These are phyloP conservation scores for Caenorhabditis sinica DNA, from an alignment of 2,888 invertebrate species.

Conservation along the genomic window DNA sequence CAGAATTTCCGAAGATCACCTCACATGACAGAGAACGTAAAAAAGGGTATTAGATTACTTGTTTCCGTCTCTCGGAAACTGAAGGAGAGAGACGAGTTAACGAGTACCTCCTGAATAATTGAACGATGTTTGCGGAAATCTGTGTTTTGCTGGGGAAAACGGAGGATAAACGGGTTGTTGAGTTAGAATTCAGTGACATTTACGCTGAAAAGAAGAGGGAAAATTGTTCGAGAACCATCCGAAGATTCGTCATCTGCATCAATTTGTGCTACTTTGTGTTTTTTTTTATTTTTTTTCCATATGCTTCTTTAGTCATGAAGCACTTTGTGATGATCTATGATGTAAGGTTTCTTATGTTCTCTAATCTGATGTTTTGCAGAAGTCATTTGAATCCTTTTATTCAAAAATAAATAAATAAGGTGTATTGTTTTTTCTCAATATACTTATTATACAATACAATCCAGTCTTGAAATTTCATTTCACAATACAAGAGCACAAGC, in stretches of 20 bases:
- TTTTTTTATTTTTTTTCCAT: not conserved
- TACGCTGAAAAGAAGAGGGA: not conserved
- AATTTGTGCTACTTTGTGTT: not conserved
- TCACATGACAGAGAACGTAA: slow-evolving; percentile 26
- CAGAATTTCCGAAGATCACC: slow-evolving; percentile 16
- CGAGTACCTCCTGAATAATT: slow-evolving; percentile 33
- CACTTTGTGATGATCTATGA: slow-evolving; percentile 13
- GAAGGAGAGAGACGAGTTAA: slow-evolving; percentile 37
- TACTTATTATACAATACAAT: slow-evolving; percentile 13
- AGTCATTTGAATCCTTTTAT: not conserved
- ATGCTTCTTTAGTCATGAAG: slow-evolving; percentile 17
- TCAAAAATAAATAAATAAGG: not conserved
- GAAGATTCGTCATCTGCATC: not conserved
- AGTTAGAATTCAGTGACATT: not conserved
- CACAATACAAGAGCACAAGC: slow-evolving; percentile 12
- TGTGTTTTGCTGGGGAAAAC: slow-evolving; percentile 27
- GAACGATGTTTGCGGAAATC: slow-evolving; percentile 35
- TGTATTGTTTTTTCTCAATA: not conserved
- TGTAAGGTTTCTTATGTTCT: not conserved
- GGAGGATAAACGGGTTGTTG: no score
- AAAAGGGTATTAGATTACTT: slow-evolving; percentile 42
- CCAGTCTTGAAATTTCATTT: slow-evolving; percentile 22
- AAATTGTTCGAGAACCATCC: not conserved
- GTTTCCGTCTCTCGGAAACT: slow-evolving; percentile 36
- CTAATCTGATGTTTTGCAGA: not conserved